Base-by-base conservation (phyloP, 2,113 vertebrate genomes). In the Nymphicus hollandicus region DNA sequence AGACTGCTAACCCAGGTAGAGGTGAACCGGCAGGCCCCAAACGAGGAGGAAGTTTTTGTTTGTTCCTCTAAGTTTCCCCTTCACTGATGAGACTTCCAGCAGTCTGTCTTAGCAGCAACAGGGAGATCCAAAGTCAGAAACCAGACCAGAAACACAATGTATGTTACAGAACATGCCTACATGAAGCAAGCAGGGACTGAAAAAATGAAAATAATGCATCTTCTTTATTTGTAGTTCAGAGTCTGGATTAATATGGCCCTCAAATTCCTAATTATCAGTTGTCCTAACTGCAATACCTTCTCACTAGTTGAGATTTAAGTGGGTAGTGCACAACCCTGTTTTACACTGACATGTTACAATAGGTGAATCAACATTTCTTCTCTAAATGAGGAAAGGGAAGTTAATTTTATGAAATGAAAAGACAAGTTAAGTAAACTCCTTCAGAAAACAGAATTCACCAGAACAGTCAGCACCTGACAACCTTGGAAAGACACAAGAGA, bases 301-400 rank as follows among this genome's bases (percentile, higher is more conserved):
- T 60, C 23, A 28, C 16, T 60, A 61, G 49, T 4, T 33, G 27
- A 71, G 7, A 68, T 11, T 41, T 9, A 66, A 84, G 33, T 1
- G 2, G 5, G 24, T 17, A 73, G 37, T 0, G 1, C 3, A 1
- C 43, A 73, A 65, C 2, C 7, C 6, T 1, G 3, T 78, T 90
- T 69, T 49, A 72, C 24, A 25, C 19, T 39, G 55, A 55, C n/a
- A 8, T 29, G 5, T 63, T 91, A 58, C 7, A 89, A 12, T 0
- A 86, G 4, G 11, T 37, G 19, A 79, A 87, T 60, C 55, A 81
- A 84, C 47, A 22, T 2, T 5, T 63, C 43, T 89, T 89, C 56
- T 87, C 31, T 49, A 15, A 3, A 16, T 44, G 14, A 93, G 0
- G 2, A 81, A 89, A 68, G 6, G 10, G 53, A 76, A 81, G 13